A percentile compares a stretch with the other conserved stretches of the same genome.
Evolutionary conservation across 2,797 vertebrate species (phyloP).

Genomic region (Phalanger gymnotis): DNA sequence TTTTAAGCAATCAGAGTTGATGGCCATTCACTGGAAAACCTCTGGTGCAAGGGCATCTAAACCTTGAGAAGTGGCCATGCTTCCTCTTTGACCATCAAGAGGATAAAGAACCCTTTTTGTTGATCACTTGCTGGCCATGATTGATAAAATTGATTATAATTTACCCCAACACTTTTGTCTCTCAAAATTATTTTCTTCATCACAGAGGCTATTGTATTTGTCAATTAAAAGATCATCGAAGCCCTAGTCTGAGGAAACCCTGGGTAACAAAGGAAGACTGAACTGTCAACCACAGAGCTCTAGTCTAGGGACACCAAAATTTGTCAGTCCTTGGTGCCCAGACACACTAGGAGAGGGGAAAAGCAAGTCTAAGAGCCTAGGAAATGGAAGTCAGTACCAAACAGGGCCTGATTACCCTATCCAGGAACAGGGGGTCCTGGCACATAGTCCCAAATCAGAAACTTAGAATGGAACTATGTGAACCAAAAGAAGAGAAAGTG

Average conservation of each 20-base stretch:
- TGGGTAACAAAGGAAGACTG: neutral
- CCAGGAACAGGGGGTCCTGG: neutral
- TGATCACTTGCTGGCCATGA: neutral
- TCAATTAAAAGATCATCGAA: neutral
- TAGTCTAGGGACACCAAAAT: neutral
- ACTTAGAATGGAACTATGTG: too few relatives aligned
- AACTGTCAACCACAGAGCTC: neutral
- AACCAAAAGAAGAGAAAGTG: too few relatives aligned
- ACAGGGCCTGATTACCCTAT: neutral
- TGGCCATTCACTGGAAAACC: neutral
- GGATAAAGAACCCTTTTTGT: neutral
- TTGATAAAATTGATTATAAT: neutral
- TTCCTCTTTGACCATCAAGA: neutral
- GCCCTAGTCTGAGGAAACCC: neutral
- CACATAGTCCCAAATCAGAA: neutral
- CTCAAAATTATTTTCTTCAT: neutral
- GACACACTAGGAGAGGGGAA: neutral
- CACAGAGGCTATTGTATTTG: neutral
- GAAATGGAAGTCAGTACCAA: neutral
- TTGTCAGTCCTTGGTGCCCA: neutral
- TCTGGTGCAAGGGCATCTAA: too few relatives aligned
- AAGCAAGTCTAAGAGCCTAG: neutral
- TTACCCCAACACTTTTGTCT: neutral
- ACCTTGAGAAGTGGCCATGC: too few relatives aligned
- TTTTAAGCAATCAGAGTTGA: neutral